Evolutionary conservation across 2,888 invertebrate species (phyloP).

Genomic region (Acronicta alni): DNA sequence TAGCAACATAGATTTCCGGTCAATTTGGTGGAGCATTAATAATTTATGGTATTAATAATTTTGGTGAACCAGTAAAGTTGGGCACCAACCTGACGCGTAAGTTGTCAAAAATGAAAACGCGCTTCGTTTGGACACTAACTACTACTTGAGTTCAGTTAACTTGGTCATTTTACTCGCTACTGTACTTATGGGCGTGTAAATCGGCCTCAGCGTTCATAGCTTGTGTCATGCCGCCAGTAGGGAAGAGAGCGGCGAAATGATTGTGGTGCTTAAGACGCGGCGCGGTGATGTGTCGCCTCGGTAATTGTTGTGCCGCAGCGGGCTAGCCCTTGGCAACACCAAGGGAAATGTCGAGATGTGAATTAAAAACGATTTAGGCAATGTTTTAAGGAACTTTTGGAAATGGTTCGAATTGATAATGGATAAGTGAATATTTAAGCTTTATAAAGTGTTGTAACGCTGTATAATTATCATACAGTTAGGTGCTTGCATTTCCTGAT

Average conservation of each 20-base stretch:
- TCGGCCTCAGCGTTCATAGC: conserved; percentile 18
- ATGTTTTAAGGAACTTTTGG: too few relatives aligned
- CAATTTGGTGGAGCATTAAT: too few relatives aligned
- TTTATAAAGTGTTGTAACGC: too few relatives aligned
- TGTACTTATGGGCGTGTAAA: not conserved
- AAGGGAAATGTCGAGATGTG: conserved; percentile 22
- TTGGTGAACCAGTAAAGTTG: not conserved
- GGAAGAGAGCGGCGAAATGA: conserved; percentile 62
- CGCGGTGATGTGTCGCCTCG: conserved; percentile 62
- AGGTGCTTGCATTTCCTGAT: too few relatives aligned
- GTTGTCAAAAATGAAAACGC: not conserved
- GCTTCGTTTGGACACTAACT: not conserved
- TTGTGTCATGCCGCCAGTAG: conserved; percentile 31
- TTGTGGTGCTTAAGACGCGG: conserved; percentile 66
- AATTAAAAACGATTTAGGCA: not conserved
- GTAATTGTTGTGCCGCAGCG: conserved; percentile 51
- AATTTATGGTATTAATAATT: not conserved
- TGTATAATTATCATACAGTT: too few relatives aligned
- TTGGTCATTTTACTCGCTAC: not conserved
- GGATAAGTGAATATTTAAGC: too few relatives aligned
- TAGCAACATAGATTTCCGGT: too few relatives aligned
- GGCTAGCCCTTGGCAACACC: conserved; percentile 33
- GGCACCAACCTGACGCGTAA: not conserved
- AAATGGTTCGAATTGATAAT: too few relatives aligned
- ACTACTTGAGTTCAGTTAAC: not conserved